phyloP scores from a whole-genome alignment of 2,888 invertebrate species.

The Tetragnatha montana region DNA sequence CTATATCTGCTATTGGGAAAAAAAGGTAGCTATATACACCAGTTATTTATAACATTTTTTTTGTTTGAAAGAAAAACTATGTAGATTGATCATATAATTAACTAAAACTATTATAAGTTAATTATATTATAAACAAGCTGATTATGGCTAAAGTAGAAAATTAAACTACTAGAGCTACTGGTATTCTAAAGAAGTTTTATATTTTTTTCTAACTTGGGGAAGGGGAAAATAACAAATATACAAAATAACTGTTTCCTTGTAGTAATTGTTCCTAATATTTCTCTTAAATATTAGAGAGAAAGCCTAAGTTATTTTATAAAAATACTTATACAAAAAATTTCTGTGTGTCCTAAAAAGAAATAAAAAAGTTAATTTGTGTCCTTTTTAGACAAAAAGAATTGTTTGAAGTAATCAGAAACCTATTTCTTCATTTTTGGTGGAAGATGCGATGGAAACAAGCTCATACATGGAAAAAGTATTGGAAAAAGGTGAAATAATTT shows the following conservation, averaged over 20 bases:
- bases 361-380: background rate
- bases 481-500: constrained; percentile 18
- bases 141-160: too few relatives aligned
- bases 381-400: constrained; percentile 28
- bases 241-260: too few relatives aligned
- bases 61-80: too few relatives aligned
- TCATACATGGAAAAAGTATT: constrained; percentile 23
- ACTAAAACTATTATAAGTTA: too few relatives aligned
- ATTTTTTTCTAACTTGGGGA: background rate
- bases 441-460: constrained; percentile 29
- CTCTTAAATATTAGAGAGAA: background rate
- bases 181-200: background rate
- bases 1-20: too few relatives aligned
- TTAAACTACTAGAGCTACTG: too few relatives aligned
- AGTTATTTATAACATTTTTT: too few relatives aligned
- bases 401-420: background rate
- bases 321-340: background rate
- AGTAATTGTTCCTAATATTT: background rate
- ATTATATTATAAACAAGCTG: too few relatives aligned
- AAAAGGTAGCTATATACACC: too few relatives aligned
- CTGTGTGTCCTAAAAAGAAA: background rate
- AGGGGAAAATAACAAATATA: background rate
- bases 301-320: background rate
- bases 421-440: constrained; percentile 57
- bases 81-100: too few relatives aligned